A percentile compares a stretch with the other conserved stretches of the same genome.
Conservation (phyloP, 23 tunicate species). For the Styela plicata region DNA sequence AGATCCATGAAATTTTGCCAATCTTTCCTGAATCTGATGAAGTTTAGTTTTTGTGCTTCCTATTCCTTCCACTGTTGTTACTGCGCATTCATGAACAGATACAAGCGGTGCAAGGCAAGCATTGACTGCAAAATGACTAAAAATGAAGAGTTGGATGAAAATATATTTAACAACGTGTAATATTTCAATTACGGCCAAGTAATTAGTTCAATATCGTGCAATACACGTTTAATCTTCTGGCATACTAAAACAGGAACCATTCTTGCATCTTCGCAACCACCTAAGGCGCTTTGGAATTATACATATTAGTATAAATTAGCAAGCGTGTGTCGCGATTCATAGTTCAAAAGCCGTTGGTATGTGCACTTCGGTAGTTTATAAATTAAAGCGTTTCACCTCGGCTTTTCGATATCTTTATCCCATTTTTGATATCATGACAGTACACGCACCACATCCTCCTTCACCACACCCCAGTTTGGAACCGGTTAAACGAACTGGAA, state of each 20-base stretch:
- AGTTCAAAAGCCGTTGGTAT: not conserved
- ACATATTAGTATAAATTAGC: not conserved
- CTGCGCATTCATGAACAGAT: constrained; percentile 69
- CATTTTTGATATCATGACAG: constrained; percentile 95
- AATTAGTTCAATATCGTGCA: too few species aligned
- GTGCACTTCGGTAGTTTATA: not conserved
- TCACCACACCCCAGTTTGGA: constrained; percentile 99
- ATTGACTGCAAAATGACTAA: constrained; percentile 75
- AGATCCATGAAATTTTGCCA: constrained; percentile 86
- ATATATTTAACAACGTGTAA: not conserved
- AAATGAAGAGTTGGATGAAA: too few species aligned
- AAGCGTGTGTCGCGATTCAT: not conserved
- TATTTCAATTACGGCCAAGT: too few species aligned
- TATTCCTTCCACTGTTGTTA: constrained; percentile 98
- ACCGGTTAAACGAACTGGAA: constrained; percentile 67
- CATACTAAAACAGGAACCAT: too few species aligned
- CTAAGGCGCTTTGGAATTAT: not conserved
- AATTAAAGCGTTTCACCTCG: constrained; percentile 11
- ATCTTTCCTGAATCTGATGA: constrained; percentile 82
- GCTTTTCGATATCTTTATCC: constrained; percentile 18
- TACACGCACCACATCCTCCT: constrained; percentile 99
- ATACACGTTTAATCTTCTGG: too few species aligned
- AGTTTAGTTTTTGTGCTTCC: constrained; percentile 84
- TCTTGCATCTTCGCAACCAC: not conserved
- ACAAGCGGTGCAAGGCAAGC: constrained; percentile 88